Conservation (phyloP, 2,797 vertebrate species). For the Acipenser transmontanus region DNA sequence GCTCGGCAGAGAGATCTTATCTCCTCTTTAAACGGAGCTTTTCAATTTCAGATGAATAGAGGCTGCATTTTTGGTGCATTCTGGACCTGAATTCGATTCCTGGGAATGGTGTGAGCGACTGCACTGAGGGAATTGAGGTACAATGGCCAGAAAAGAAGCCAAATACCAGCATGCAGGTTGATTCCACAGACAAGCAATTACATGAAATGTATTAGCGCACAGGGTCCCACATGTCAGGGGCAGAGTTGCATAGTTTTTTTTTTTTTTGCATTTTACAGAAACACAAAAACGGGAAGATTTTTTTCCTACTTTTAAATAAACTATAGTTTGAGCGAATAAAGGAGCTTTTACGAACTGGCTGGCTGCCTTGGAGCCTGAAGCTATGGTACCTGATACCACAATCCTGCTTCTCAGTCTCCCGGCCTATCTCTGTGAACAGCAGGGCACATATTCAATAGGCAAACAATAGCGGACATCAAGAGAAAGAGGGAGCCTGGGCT, state of each 20-base stretch:
- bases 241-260: conserved; percentile 20
- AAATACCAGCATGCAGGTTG: conserved; percentile 45
- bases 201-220: conserved; percentile 51
- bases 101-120: conserved; percentile 49
- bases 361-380: conserved; percentile 53
- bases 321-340: conserved; percentile 55
- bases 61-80: conserved; percentile 39
- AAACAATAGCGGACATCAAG: conserved; percentile 62
- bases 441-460: conserved; percentile 50
- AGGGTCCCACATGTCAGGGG: conserved; percentile 27
- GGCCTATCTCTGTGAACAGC: conserved; percentile 54
- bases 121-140: conserved; percentile 53
- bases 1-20: conserved; percentile 21
- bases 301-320: conserved; percentile 24
- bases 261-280: neutral
- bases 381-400: conserved; percentile 62
- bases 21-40: conserved; percentile 39
- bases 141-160: conserved; percentile 61
- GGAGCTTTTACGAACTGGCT: conserved; percentile 54
- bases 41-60: conserved; percentile 50
- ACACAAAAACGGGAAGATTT: neutral
- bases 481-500: conserved; percentile 38
- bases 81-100: conserved; percentile 52
- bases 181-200: conserved; percentile 53
- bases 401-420: conserved; percentile 41